These are phyloP conservation scores for Himantopus leucocephalus DNA, from an alignment of 2,113 vertebrate genomes.

Conservation along the genomic window DNA sequence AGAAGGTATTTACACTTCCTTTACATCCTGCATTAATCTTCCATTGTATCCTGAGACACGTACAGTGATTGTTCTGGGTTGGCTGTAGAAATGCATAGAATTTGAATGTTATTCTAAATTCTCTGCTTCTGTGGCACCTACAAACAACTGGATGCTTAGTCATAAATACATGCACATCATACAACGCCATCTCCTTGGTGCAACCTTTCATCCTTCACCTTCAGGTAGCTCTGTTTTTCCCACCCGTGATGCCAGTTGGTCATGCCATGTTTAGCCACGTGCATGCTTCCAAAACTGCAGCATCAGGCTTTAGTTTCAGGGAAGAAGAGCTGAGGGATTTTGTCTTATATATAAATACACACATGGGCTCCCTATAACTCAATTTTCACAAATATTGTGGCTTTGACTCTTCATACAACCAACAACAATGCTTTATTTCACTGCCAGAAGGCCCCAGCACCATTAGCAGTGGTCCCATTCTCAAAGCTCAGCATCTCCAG, in stretches of 20 bases:
- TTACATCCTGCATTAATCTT: neutral
- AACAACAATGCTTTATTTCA: neutral
- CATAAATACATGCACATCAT: neutral
- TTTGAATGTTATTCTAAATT: neutral
- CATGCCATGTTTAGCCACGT: fast-evolving
- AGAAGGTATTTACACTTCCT: neutral
- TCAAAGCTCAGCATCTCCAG: neutral
- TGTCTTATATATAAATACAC: neutral
- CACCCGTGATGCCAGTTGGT: neutral
- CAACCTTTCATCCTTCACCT: neutral
- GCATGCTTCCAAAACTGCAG: neutral
- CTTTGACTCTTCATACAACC: neutral
- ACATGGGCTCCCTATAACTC: neutral
- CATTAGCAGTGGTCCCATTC: neutral
- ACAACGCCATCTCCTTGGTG: neutral
- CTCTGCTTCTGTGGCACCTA: neutral
- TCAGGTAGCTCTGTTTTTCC: neutral
- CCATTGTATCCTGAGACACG: neutral
- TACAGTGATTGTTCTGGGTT: neutral
- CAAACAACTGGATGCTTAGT: neutral
- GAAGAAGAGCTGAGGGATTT: neutral
- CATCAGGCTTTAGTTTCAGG: neutral
- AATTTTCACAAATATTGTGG: neutral
- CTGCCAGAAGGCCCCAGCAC: neutral
- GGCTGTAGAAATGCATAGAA: neutral